Base-by-base conservation (phyloP, 1,140 invertebrate genomes). In the Orussus abietinus region DNA sequence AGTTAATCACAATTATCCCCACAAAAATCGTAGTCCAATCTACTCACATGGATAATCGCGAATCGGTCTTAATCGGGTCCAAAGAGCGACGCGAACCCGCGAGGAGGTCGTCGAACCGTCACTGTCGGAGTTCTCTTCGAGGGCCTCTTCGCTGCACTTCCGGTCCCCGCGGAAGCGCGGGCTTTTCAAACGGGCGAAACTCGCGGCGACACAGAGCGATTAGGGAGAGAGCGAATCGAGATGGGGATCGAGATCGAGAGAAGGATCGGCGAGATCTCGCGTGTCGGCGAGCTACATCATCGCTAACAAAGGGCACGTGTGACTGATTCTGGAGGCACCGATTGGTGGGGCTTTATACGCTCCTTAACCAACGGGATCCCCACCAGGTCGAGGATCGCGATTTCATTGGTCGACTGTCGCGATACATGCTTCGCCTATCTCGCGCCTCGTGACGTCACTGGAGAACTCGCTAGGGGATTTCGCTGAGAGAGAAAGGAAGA, bases 311-410 rank as follows among this genome's bases (percentile, higher is more conserved):
- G 32, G 42, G 42, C 42, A 49, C 44, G 38, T 43, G n/a, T 10
- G 33, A 59, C 55, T 59, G 55, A 30, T 43, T 35, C 17, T 14
- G 13, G 32, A 34, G 18, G 31, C 19, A 30, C 13, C 32, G 47
- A 48, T 45, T 55, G 50, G 49, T 40, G 56, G 29, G 52, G 47
- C 47, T 59, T 59, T 59, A 59, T 59, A 59, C 39, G 39, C 37
- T 47, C 47, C 39, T 46, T 31, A n/a, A 20, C 26, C n/a, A 45
- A 31, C 28, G 13, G 14, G 7, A 29, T 14, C 40, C 20, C 19
- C 32, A 42, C 31, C 31, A n/a, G 22, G 9, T 31, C n/a, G 22
- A 25, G 6, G 22, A 25, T 7, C 22, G 22, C 22, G 22, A 25
- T 25, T 25, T n/a, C 6, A n/a, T 25, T 25, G n/a, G 22, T 7